These are phyloP conservation scores for Epinephelus malabaricus DNA, from an alignment of 2,797 vertebrate species.

Conservation along the genomic window DNA sequence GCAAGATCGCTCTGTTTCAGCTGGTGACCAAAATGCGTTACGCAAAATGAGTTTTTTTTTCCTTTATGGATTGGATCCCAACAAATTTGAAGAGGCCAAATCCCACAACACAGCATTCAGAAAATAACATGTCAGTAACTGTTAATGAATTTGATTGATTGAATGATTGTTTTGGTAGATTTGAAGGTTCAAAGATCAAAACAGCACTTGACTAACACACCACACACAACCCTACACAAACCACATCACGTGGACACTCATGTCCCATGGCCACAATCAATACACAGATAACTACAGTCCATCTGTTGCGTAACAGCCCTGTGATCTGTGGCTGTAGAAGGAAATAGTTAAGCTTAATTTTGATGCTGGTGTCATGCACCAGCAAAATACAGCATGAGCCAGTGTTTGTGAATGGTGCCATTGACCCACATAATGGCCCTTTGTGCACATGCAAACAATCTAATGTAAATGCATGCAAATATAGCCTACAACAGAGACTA, in stretches of 20 bases:
- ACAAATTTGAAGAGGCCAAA: background rate
- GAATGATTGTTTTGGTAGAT: constrained; percentile 13
- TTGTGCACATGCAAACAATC: constrained; percentile 54
- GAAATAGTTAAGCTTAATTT: constrained; percentile 7
- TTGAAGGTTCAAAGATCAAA: constrained; percentile 43
- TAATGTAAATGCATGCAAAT: constrained; percentile 68
- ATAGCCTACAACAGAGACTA: background rate
- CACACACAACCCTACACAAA: background rate
- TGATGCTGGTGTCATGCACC: constrained; percentile 18
- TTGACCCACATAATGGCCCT: constrained; percentile 35
- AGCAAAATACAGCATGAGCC: constrained; percentile 15
- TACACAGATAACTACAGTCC: constrained; percentile 29
- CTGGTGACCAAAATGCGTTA: background rate
- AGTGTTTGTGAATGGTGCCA: constrained; percentile 36
- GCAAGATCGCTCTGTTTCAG: constrained; percentile 10
- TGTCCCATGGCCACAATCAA: constrained; percentile 25
- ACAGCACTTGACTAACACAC: background rate
- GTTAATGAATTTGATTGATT: background rate
- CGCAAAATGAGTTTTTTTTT: background rate
- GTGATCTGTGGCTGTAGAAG: constrained; percentile 6
- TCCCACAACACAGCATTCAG: background rate
- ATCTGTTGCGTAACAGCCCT: constrained; percentile 36
- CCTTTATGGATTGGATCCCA: background rate
- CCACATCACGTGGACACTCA: background rate
- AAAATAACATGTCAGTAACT: background rate